A percentile compares a stretch with the other conserved stretches of the same genome.
phyloP scores from a whole-genome alignment of 2,113 vertebrate genomes.

The Gopherus evgoodei region DNA sequence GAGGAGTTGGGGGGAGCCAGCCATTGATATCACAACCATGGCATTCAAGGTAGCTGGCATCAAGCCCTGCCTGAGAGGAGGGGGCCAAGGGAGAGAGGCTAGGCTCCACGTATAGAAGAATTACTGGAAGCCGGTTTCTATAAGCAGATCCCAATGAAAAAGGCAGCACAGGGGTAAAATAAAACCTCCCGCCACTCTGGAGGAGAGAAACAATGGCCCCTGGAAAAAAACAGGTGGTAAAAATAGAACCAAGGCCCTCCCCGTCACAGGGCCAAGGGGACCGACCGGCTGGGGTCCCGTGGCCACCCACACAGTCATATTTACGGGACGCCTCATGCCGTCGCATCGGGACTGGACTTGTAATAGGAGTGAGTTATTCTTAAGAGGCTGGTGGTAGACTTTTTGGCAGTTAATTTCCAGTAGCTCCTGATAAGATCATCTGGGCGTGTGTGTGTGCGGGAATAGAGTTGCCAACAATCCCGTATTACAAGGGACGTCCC shows the following conservation, averaged over 20 bases:
- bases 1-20: constrained; percentile 6
- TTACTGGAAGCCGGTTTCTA: constrained; percentile 94
- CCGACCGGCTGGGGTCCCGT: constrained; percentile 15
- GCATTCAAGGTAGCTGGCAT: constrained; percentile 58
- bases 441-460: background rate
- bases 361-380: background rate
- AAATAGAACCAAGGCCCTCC: constrained; percentile 83
- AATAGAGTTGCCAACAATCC: background rate
- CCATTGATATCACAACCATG: constrained; percentile 57
- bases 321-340: background rate
- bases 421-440: constrained; percentile 53
- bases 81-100: constrained; percentile 72
- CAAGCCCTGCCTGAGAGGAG: constrained; percentile 58
- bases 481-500: background rate
- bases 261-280: background rate
- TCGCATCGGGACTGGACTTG: background rate
- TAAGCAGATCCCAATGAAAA: constrained; percentile 84
- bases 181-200: constrained; percentile 59
- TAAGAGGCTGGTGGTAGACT: constrained; percentile 46
- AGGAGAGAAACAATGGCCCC: constrained; percentile 86
- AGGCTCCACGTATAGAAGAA: constrained; percentile 87
- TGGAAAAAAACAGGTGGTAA: constrained; percentile 81
- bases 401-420: background rate
- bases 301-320: constrained; percentile 22
- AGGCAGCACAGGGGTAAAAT: constrained; percentile 69